A percentile compares a stretch with the other conserved stretches of the same genome.
Conservation (phyloP, 2,888 invertebrate species). For the Scaptomyza flava region DNA sequence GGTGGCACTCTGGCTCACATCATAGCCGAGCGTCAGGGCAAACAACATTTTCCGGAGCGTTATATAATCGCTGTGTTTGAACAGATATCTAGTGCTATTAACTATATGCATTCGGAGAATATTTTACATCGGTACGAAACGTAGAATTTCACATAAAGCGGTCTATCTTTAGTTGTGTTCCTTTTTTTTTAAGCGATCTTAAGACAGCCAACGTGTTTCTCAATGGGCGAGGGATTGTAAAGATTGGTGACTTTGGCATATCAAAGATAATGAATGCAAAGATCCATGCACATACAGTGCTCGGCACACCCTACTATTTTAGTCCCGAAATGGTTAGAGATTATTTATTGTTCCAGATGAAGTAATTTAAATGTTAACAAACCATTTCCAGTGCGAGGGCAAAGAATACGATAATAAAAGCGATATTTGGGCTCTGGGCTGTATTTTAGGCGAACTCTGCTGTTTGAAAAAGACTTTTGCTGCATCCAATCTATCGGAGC, state of each 20-base stretch:
- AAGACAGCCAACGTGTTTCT: constrained; percentile 91
- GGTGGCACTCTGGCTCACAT: constrained; percentile 89
- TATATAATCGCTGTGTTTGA: constrained; percentile 87
- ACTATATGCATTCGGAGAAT: constrained; percentile 89
- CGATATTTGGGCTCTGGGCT: constrained; percentile 92
- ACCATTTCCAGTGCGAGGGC: constrained; percentile 87
- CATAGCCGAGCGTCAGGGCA: constrained; percentile 85
- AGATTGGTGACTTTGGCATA: constrained; percentile 91
- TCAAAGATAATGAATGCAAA: constrained; percentile 89
- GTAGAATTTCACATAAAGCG: not conserved
- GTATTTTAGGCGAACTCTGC: constrained; percentile 91
- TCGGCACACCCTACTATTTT: constrained; percentile 91
- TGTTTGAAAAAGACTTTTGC: constrained; percentile 90
- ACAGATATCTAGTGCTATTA: constrained; percentile 89
- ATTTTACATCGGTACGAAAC: constrained; percentile 86
- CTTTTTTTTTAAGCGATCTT: constrained; percentile 86
- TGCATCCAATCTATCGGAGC: constrained; percentile 89
- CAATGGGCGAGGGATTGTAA: constrained; percentile 88
- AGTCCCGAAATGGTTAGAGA: constrained; percentile 88
- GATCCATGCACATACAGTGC: constrained; percentile 88
- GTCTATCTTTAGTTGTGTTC: not conserved
- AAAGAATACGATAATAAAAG: constrained; percentile 91
- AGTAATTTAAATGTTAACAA: no score
- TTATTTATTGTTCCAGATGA: no score
- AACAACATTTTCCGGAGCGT: constrained; percentile 86